Base-by-base conservation (phyloP, 1,140 invertebrate genomes). In the Panagrolaimus sp. region DNA sequence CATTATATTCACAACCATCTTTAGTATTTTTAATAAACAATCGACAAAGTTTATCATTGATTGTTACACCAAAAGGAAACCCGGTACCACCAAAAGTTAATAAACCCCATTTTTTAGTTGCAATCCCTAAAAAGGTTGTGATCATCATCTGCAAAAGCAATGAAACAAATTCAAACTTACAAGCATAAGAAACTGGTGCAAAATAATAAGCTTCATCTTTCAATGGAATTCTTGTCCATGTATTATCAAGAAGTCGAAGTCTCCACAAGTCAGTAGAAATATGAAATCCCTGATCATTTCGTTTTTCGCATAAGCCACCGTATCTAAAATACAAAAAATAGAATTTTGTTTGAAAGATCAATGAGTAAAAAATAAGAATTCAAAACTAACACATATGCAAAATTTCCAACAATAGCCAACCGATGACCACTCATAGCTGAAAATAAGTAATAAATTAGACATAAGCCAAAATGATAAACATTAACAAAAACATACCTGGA, bases 151-250 rank as follows among this genome's bases (percentile, higher is more conserved):
- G n/a, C n/a, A n/a, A 57, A 57, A 11, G 1, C 1, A n/a, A 16
- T 11, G 27, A 57, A 57, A n/a, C 8, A n/a, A 57, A n/a, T 2
- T 20, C 20, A 57, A 20, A 57, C 51, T 57, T 57, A 57, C 51
- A 57, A 57, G 51, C n/a, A 27, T 57, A 57, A 11, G 51, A 57
- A n/a, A 57, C 27, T 9, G 51, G 51, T 57, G 51, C 27, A 20
- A 57, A 25, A 16, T 57, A 27, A 20, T 25, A 25, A 27, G 27
- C 51, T 13, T 57, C 51, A 57, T 11, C 11, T 13, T 57, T n/a
- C 51, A 57, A 20, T 20, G 51, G 5, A 27, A 9, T 25, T 27
- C 27, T 57, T 25, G 20, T 57, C 51, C 51, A 57, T n/a, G 51
- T 25, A 20, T 20, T 27, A 57, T 57, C 51, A 16, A 57, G 13